phyloP scores from a whole-genome alignment of 2,797 vertebrate species.

The Chelonia mydas region DNA sequence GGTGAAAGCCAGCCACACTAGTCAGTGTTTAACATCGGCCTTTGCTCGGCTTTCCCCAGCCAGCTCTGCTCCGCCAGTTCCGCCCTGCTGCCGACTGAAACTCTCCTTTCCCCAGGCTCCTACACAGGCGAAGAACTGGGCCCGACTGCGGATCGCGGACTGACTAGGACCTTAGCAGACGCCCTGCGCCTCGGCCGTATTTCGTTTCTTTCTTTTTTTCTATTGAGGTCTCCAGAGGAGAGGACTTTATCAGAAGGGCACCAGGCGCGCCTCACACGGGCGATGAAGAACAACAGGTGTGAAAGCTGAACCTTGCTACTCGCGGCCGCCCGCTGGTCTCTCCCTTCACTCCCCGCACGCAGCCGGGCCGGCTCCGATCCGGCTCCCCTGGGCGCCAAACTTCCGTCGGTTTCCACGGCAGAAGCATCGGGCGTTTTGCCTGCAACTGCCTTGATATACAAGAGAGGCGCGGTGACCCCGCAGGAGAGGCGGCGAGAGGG shows the following conservation, averaged over 20 bases:
- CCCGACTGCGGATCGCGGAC: neutral
- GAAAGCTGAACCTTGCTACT: neutral
- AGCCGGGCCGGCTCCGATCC: neutral
- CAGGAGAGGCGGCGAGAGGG: too few species aligned
- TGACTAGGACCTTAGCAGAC: neutral
- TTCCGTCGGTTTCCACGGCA: neutral
- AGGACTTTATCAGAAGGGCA: neutral
- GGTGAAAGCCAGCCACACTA: neutral
- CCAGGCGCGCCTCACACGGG: neutral
- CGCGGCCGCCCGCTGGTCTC: neutral
- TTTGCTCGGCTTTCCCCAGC: neutral
- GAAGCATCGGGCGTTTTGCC: neutral
- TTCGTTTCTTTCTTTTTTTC: neutral
- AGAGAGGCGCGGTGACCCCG: too few species aligned
- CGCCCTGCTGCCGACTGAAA: neutral
- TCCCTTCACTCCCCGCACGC: too few species aligned
- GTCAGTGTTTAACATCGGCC: neutral
- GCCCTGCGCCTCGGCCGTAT: neutral
- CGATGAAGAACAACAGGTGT: neutral
- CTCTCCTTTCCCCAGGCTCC: neutral
- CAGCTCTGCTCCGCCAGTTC: neutral
- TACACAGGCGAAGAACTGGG: neutral
- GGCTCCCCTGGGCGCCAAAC: neutral
- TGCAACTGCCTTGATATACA: too few species aligned
- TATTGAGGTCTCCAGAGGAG: neutral